phyloP scores from a whole-genome alignment of 2,113 vertebrate species.

The Pluvialis apricaria region DNA sequence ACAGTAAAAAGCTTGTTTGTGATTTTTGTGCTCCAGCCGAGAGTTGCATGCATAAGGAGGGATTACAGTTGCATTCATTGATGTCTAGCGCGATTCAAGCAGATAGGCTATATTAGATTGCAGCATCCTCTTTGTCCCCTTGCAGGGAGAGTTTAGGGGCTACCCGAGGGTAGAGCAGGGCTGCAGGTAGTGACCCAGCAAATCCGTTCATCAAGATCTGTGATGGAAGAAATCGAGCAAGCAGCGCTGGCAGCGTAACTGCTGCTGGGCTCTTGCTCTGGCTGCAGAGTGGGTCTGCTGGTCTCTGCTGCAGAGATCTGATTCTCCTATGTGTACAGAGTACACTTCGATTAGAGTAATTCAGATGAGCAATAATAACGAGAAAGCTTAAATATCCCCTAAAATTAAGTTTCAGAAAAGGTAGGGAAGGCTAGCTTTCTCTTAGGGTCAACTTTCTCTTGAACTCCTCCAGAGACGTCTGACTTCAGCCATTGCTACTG shows the following conservation, averaged over 20 bases:
- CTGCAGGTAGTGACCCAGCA: background rate
- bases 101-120: background rate
- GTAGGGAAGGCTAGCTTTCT: background rate
- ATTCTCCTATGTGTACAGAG: background rate
- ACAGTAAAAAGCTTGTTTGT: background rate
- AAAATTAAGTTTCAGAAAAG: background rate
- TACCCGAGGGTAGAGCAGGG: background rate
- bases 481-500: background rate
- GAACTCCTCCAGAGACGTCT: background rate
- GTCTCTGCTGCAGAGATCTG: background rate
- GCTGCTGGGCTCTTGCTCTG: background rate
- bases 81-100: background rate
- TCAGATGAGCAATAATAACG: background rate
- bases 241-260: background rate
- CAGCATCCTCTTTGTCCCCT: background rate
- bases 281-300: background rate
- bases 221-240: background rate
- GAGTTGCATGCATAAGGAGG: background rate
- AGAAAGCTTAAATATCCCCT: background rate
- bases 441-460: background rate
- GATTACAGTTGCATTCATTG: background rate
- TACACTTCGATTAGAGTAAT: background rate
- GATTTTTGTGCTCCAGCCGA: rapidly evolving
- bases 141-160: background rate
- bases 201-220: background rate